These are phyloP conservation scores for Microctenopoma lineatum DNA, from an alignment of 2,797 vertebrate species.

Conservation along the genomic window DNA sequence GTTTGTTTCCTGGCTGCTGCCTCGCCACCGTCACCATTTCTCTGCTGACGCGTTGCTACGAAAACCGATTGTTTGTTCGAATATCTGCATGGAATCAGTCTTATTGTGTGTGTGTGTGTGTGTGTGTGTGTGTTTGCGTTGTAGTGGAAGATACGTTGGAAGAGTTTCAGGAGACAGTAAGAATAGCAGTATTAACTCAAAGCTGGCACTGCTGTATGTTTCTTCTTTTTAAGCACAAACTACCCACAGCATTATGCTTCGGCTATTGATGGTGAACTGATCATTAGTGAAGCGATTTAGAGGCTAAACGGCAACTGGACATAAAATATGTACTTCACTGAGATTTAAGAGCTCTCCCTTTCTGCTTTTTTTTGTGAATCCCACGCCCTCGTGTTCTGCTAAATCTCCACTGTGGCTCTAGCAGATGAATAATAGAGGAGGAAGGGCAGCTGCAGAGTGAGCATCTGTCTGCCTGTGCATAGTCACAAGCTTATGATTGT, in stretches of 20 bases:
- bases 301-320: constrained; percentile 13
- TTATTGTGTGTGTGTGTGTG: constrained; percentile 15
- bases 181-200: constrained; percentile 51
- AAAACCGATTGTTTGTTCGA: constrained; percentile 44
- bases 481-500: constrained; percentile 28
- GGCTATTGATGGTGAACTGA: constrained; percentile 23
- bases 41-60: constrained; percentile 40
- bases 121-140: no score
- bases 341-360: constrained; percentile 42
- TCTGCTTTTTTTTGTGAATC: constrained; percentile 38
- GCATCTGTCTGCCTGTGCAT: constrained; percentile 49
- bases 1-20: constrained; percentile 41
- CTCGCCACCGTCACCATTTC: constrained; percentile 38
- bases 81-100: constrained; percentile 18
- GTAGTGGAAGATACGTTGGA: constrained; percentile 26
- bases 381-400: constrained; percentile 41
- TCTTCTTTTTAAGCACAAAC: constrained; percentile 19
- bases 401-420: constrained; percentile 52
- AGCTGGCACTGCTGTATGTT: constrained; percentile 32
- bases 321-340: constrained; percentile 44
- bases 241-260: constrained; percentile 13
- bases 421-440: constrained; percentile 67
- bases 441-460: constrained; percentile 46
- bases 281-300: constrained; percentile 29
- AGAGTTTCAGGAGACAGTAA: constrained; percentile 31